Percentiles rank a stretch among this genome's conserved stretches.
Conservation (phyloP, 1,140 invertebrate species). For the Drosophila bocqueti region DNA sequence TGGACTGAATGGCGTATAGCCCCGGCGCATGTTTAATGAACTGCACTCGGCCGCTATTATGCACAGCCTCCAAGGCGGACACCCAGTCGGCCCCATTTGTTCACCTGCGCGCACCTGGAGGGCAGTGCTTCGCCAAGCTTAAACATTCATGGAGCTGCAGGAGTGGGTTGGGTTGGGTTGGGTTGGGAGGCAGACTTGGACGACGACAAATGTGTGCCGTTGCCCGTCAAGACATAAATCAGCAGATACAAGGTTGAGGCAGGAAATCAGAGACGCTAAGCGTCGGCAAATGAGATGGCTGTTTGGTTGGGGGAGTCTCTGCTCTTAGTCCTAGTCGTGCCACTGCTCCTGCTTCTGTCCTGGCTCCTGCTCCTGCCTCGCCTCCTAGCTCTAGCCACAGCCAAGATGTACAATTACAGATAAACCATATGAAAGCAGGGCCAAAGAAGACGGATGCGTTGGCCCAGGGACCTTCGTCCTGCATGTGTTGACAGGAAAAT, state of each 20-base stretch:
- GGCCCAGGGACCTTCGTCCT: conserved; percentile 40
- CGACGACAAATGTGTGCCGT: conserved; percentile 61
- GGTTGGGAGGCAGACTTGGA: too few species aligned
- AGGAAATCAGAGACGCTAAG: conserved; percentile 29
- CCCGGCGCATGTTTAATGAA: conserved; percentile 58
- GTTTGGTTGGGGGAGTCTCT: neutral
- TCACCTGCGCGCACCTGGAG: conserved; percentile 13
- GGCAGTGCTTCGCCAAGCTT: conserved; percentile 6
- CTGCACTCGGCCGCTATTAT: conserved; percentile 44
- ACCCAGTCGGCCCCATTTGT: conserved; percentile 1
- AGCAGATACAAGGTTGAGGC: conserved; percentile 41
- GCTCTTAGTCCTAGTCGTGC: neutral
- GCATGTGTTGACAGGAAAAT: conserved; percentile 43
- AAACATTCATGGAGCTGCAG: neutral
- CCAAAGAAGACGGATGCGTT: conserved; percentile 65
- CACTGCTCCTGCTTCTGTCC: neutral
- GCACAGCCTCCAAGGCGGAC: conserved; percentile 19
- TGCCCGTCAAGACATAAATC: conserved; percentile 66
- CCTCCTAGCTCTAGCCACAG: neutral
- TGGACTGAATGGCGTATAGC: conserved; percentile 8
- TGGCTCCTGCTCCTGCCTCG: neutral
- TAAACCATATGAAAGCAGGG: conserved; percentile 46
- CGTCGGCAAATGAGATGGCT: conserved; percentile 50
- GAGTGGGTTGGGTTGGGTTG: neutral
- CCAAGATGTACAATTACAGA: conserved; percentile 80